Percentiles rank a stretch among this genome's conserved stretches.
phyloP scores from a whole-genome alignment of 2,888 invertebrate species.

The Mactromeris polynyma region DNA sequence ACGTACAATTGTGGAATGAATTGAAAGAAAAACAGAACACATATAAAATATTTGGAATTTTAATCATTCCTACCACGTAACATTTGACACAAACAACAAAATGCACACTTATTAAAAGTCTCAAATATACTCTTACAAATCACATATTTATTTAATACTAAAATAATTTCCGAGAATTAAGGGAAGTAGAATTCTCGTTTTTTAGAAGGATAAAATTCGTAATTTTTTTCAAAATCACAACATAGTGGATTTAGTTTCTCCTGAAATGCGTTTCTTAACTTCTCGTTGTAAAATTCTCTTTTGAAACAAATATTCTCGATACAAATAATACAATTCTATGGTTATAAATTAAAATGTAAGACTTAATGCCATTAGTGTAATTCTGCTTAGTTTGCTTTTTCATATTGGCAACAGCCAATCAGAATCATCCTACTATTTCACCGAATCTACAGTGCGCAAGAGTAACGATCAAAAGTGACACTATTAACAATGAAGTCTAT shows the following conservation, averaged over 20 bases:
- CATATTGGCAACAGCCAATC: slow-evolving; percentile 7
- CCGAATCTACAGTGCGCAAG: background rate
- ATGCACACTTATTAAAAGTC: slow-evolving; percentile 42
- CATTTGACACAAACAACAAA: slow-evolving; percentile 51
- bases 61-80: slow-evolving; percentile 47
- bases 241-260: background rate
- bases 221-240: background rate
- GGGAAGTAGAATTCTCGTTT: slow-evolving; percentile 5
- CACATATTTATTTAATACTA: slow-evolving; percentile 19
- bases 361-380: background rate
- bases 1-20: background rate
- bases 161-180: slow-evolving; percentile 6
- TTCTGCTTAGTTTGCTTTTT: background rate
- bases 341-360: background rate
- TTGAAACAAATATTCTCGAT: slow-evolving; percentile 3
- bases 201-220: background rate
- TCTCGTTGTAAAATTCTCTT: slow-evolving; percentile 18
- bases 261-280: background rate
- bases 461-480: background rate
- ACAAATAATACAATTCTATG: background rate
- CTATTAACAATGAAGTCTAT: slow-evolving; percentile 18
- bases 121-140: slow-evolving; percentile 23
- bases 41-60: slow-evolving; percentile 34
- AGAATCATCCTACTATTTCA: slow-evolving; percentile 7
- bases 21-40: background rate